Evolutionary conservation across 2,888 invertebrate species (phyloP).

Genomic region (Drosophila prolongata): DNA sequence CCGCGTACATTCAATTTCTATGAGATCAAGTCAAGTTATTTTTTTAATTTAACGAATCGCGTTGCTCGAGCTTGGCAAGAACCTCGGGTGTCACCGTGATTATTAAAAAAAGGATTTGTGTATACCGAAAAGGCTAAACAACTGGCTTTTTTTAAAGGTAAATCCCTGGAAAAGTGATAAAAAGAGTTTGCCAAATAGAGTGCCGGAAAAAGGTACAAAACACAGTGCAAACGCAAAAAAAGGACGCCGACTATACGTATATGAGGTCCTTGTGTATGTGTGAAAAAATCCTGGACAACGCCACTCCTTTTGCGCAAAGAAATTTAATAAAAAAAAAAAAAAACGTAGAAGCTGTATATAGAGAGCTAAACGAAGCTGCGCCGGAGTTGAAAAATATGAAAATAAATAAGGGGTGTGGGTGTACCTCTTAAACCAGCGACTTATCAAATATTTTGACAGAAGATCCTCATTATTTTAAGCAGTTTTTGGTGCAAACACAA

Average conservation of each 20-base stretch:
- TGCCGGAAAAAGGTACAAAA: slow-evolving; percentile 17
- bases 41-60: slow-evolving; percentile 4
- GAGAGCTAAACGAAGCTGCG: slow-evolving; percentile 55
- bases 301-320: slow-evolving; percentile 72
- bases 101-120: slow-evolving; percentile 35
- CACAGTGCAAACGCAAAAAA: slow-evolving; percentile 11
- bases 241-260: slow-evolving; percentile 31
- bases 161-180: slow-evolving; percentile 18
- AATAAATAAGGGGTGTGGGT: background rate
- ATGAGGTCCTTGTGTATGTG: slow-evolving; percentile 18
- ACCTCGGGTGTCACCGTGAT: slow-evolving; percentile 8
- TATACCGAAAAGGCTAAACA: slow-evolving; percentile 29
- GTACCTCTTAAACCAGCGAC: background rate
- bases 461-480: background rate
- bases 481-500: slow-evolving; percentile 11
- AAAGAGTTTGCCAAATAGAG: slow-evolving; percentile 15
- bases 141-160: slow-evolving; percentile 25
- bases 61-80: background rate
- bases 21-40: background rate
- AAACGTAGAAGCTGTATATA: slow-evolving; percentile 39
- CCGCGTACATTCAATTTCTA: background rate
- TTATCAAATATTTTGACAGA: background rate
- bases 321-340: slow-evolving; percentile 58
- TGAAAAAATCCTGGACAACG: slow-evolving; percentile 51
- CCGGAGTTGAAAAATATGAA: slow-evolving; percentile 63